A percentile compares a stretch with the other conserved stretches of the same genome.
Conservation (phyloP, 1,140 invertebrate genomes). For the Macrosteles quadrilineatus region DNA sequence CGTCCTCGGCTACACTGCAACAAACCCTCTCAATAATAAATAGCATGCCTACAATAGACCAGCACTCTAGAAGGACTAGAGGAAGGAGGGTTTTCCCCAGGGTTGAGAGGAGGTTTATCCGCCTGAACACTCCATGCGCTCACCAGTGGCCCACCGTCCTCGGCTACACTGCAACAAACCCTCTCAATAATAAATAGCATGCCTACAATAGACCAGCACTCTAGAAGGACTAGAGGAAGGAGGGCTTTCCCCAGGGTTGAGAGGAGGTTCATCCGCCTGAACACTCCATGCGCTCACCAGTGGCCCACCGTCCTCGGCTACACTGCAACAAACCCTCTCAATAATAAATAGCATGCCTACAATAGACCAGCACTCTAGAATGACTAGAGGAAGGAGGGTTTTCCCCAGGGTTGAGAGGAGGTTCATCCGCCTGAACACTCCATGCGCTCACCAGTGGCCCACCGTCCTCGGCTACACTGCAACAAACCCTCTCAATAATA, state of each 20-base stretch:
- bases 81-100: neutral
- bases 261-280: neutral
- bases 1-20: constrained; percentile 14
- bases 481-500: no score
- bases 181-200: neutral
- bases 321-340: constrained; percentile 11
- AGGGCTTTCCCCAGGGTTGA: neutral
- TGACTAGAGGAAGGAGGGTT: neutral
- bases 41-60: neutral
- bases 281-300: neutral
- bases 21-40: neutral
- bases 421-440: neutral
- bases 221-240: neutral
- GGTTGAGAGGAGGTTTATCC: neutral
- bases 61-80: neutral
- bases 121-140: neutral
- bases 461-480: neutral
- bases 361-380: neutral
- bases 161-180: constrained; percentile 20
- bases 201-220: neutral
- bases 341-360: no score
- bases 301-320: neutral
- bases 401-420: neutral
- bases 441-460: neutral
- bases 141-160: neutral